These are phyloP conservation scores for Thaleichthys pacificus DNA, from an alignment of 2,797 vertebrate species.

Conservation along the genomic window DNA sequence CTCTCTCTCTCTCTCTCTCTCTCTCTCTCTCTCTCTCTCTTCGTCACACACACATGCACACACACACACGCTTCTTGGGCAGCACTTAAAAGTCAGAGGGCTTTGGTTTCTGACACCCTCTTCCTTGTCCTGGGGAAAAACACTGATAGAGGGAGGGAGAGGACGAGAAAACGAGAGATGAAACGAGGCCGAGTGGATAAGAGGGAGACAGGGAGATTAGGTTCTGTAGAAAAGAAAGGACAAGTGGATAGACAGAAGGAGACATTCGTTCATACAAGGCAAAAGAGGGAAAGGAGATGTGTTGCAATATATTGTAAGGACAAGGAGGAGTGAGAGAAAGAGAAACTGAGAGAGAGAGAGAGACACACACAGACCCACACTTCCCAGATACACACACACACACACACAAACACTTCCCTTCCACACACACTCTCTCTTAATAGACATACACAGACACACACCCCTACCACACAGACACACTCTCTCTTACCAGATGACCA, in stretches of 20 bases:
- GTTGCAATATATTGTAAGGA: too few species aligned
- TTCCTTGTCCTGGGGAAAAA: constrained; percentile 27
- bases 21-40: constrained; percentile 43
- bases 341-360: constrained; percentile 1
- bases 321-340: neutral
- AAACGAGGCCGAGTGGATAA: neutral
- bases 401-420: constrained; percentile 1
- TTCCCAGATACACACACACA: constrained; percentile 65
- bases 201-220: neutral
- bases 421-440: too few species aligned
- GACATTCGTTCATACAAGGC: neutral
- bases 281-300: neutral
- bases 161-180: constrained; percentile 5
- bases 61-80: constrained; percentile 31
- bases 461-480: neutral
- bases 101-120: constrained; percentile 49
- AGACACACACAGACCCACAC: constrained; percentile 12
- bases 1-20: constrained; percentile 44
- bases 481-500: neutral
- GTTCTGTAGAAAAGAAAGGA: neutral
- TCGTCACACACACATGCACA: constrained; percentile 9
- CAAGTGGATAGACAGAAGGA: neutral
- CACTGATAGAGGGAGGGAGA: constrained; percentile 19
- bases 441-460: too few species aligned
- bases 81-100: constrained; percentile 31